Conservation (phyloP, 2,797 vertebrate genomes). For the Lacerta bilineata region DNA sequence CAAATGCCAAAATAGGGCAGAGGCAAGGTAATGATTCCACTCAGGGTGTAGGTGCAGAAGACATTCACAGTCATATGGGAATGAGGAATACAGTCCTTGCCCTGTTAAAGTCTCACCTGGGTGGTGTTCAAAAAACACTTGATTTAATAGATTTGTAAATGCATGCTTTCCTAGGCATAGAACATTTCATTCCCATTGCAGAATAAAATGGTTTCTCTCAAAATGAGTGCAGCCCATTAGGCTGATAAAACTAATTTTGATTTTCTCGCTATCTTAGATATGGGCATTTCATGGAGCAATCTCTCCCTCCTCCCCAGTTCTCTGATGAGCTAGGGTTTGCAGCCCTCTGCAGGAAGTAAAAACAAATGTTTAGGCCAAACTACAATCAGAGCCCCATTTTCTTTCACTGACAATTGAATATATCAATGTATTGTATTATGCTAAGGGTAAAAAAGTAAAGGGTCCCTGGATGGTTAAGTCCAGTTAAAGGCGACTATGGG, state of each 20-base stretch:
- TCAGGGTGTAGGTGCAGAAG: background rate
- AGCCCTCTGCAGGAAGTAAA: constrained; percentile 51
- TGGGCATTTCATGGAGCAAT: background rate
- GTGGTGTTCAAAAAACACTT: background rate
- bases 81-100: background rate
- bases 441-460: no score
- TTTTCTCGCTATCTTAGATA: background rate
- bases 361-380: background rate
- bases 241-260: background rate
- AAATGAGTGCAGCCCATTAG: background rate
- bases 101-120: background rate
- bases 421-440: constrained; percentile 14
- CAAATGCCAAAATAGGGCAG: background rate
- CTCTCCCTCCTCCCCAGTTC: background rate
- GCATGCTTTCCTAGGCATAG: background rate
- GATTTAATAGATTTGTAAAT: background rate
- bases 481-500: no score
- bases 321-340: constrained; percentile 7
- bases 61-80: background rate
- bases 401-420: background rate
- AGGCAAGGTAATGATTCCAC: background rate
- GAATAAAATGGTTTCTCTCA: background rate
- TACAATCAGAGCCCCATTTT: background rate
- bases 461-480: no score
- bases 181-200: background rate